Evolutionary conservation across 2,888 invertebrate species (phyloP), one percentile per base, ranked within the genome.

Genomic region (Acleris cristana): DNA sequence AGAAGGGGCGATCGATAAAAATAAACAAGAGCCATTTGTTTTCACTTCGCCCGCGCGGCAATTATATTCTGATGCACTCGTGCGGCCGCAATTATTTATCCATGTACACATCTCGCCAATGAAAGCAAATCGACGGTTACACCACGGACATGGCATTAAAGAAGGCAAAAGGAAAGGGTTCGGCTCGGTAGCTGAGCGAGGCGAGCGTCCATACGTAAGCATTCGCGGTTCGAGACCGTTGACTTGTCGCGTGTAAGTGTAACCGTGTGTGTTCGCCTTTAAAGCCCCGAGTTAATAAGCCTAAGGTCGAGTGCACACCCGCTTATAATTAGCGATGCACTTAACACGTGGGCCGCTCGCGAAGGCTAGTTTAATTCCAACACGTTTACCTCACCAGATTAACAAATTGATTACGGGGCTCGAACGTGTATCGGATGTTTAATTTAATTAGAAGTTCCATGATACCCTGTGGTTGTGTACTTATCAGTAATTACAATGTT

Each of bases 81-180:
- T 75, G 76, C 76, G 76, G 70, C 71, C 76, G 79, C 81, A 85
- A 85, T 85, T 83, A 85, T 81, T 85, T 84, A 84, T 82, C 79
- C 83, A 77, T 84, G 84, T 85, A 82, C 80, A 78, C 84, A 82
- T 83, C 82, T 76, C 72, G 74, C 77, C 78, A 81, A 84, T 80
- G 82, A 85, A 83, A 84, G 79, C 71, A 74, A 81, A 81, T 80
- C 76, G 76, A 79, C 83, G 81, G 80, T 81, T 81, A 83, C 81
- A 79, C 63, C 58, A 67, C 63, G 56, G 58, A 57, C 67, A 67
- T 57, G 67, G 67, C 58, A 63, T 67, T 63, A 58, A 54, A 60
- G 48, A 60, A 64, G 59, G 56, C 59, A 68, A 64, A 68, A 68
- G 59, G 54, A 64, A 55, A 64, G 34, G 58, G 21, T 58, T 40